These are phyloP conservation scores for Cyprinus carpio DNA, from an alignment of 2,113 vertebrate species.

Conservation along the genomic window DNA sequence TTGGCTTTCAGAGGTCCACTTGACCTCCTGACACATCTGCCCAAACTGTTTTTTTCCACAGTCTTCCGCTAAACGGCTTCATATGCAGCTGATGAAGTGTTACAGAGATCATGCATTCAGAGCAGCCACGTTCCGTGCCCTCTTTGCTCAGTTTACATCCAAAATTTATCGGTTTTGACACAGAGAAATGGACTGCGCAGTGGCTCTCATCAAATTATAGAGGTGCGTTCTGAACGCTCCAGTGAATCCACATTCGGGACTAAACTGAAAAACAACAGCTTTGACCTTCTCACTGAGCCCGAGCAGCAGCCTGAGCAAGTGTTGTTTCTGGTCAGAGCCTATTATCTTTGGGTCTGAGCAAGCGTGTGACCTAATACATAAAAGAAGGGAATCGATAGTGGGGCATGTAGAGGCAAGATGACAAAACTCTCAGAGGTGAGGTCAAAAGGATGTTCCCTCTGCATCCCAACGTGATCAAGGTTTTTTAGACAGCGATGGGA, in stretches of 20 bases:
- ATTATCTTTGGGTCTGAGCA: conserved; percentile 49
- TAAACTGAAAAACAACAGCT: conserved; percentile 35
- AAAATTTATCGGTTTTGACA: conserved; percentile 71
- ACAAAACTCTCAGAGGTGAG: conserved; percentile 53
- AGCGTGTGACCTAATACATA: conserved; percentile 38
- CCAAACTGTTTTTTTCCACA: background rate
- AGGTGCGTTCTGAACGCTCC: conserved; percentile 60
- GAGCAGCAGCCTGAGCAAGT: conserved; percentile 13
- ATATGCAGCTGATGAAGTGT: conserved; percentile 41
- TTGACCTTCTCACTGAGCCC: conserved; percentile 41
- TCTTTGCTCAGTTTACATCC: conserved; percentile 61
- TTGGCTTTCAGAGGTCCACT: conserved; percentile 46
- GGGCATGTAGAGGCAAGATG: conserved; percentile 26
- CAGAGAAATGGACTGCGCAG: conserved; percentile 68
- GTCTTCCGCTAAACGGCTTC: conserved; percentile 37
- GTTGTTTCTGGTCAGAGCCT: conserved; percentile 50
- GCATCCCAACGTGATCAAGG: conserved; percentile 52
- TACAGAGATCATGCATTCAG: conserved; percentile 65
- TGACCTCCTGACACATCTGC: conserved; percentile 47
- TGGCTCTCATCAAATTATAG: conserved; percentile 71
- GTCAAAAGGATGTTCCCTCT: conserved; percentile 35
- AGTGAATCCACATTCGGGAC: conserved; percentile 63
- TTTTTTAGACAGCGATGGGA: conserved; percentile 70
- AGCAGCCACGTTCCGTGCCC: conserved; percentile 61
- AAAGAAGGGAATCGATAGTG: conserved; percentile 43